These are phyloP conservation scores for Nymphicus hollandicus DNA, from an alignment of 2,113 vertebrate species.

Conservation along the genomic window DNA sequence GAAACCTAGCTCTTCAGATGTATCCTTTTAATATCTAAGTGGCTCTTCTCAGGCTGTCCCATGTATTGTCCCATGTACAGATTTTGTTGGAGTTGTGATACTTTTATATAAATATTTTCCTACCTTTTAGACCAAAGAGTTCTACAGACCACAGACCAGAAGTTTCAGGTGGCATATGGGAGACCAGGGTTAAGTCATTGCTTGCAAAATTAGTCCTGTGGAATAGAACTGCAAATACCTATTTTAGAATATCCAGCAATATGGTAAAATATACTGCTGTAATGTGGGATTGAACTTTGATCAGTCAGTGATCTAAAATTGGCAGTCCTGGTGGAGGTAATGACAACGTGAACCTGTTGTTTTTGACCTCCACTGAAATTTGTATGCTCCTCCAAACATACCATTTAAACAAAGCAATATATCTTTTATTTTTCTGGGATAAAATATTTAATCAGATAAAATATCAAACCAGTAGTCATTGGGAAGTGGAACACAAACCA, in stretches of 20 bases:
- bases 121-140: not conserved
- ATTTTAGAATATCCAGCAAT: not conserved
- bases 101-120: not conserved
- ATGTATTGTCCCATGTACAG: too few species aligned
- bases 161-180: not conserved
- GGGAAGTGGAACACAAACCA: not conserved
- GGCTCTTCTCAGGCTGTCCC: not conserved
- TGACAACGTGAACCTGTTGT: not conserved
- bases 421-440: not conserved
- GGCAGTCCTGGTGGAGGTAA: not conserved
- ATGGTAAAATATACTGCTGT: not conserved
- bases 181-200: not conserved
- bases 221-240: not conserved
- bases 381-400: not conserved
- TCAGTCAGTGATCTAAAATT: not conserved
- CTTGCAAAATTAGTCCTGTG: not conserved
- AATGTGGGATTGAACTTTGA: not conserved
- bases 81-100: not conserved
- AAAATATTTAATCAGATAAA: constrained; percentile 6
- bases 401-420: not conserved
- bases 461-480: not conserved
- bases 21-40: not conserved
- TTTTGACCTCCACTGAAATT: not conserved
- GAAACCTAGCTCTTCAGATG: not conserved
- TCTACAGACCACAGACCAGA: not conserved